Evolutionary conservation across 2,888 invertebrate species (phyloP).

Genomic region (Linnaemya tessellans): DNA sequence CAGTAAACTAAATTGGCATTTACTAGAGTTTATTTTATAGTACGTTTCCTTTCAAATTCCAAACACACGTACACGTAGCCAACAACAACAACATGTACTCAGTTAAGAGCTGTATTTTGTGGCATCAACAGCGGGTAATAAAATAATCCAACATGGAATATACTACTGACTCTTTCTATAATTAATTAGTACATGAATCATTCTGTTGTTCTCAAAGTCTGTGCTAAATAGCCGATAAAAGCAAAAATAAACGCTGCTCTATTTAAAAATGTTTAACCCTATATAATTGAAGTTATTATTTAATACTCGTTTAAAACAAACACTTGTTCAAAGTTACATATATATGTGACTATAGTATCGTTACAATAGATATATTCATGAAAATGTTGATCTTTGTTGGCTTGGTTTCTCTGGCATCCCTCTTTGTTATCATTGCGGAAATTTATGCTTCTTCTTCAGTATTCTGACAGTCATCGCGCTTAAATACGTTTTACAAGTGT

Average conservation of each 20-base stretch:
- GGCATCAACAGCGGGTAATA: not conserved
- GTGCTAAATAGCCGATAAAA: not conserved
- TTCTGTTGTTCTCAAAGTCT: not conserved
- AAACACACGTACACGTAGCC: not conserved
- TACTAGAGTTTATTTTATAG: conserved; percentile 26
- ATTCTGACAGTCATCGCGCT: not conserved
- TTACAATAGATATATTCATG: too few relatives aligned
- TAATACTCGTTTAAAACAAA: too few relatives aligned
- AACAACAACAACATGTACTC: conserved; percentile 6
- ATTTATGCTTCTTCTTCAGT: conserved; percentile 3
- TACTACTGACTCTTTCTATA: not conserved
- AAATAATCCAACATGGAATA: not conserved
- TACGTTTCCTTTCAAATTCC: conserved; percentile 11
- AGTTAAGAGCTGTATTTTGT: conserved; percentile 46
- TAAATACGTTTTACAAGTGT: not conserved
- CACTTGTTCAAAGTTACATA: too few relatives aligned
- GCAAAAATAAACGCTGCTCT: not conserved
- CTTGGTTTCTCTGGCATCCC: not conserved
- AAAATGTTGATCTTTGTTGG: too few relatives aligned
- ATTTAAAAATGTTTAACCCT: not conserved
- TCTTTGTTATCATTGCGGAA: conserved; percentile 25
- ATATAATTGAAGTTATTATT: not conserved
- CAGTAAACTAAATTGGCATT: conserved; percentile 49
- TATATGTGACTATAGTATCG: too few relatives aligned
- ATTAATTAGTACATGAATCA: not conserved